Evolutionary conservation across 2,888 invertebrate species (phyloP).

Genomic region (Melieria crassipennis): DNA sequence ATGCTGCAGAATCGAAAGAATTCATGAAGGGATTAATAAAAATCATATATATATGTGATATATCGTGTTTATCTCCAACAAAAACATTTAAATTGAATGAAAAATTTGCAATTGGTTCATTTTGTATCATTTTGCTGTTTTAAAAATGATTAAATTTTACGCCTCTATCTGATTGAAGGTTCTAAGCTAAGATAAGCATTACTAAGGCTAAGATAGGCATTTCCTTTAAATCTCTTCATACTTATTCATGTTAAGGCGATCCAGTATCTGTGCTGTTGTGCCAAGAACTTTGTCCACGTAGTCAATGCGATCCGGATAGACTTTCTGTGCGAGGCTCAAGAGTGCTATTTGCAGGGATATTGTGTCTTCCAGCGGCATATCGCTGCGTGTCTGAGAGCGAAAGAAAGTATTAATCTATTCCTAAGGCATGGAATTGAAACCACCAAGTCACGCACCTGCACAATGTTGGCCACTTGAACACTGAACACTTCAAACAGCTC

Average conservation of each 20-base stretch:
- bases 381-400: conserved; percentile 79
- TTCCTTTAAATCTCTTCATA: conserved; percentile 56
- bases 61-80: neutral
- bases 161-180: too few relatives aligned
- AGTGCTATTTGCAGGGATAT: conserved; percentile 94
- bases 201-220: neutral
- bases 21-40: neutral
- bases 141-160: neutral
- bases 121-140: too few relatives aligned
- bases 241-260: conserved; percentile 86
- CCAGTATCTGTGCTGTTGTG: conserved; percentile 90
- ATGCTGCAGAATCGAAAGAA: conserved; percentile 50
- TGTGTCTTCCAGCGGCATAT: conserved; percentile 96
- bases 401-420: conserved; percentile 11
- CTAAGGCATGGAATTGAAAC: neutral
- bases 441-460: conserved; percentile 73
- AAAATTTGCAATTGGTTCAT: neutral
- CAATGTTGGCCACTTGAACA: conserved; percentile 94
- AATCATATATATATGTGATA: neutral
- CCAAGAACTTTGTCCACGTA: conserved; percentile 95
- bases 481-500: conserved; percentile 98
- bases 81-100: neutral
- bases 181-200: neutral
- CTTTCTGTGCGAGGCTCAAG: conserved; percentile 93
- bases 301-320: conserved; percentile 93